These are phyloP conservation scores for Anisognathus igniventris DNA, from an alignment of 2,797 vertebrate species.

Conservation along the genomic window DNA sequence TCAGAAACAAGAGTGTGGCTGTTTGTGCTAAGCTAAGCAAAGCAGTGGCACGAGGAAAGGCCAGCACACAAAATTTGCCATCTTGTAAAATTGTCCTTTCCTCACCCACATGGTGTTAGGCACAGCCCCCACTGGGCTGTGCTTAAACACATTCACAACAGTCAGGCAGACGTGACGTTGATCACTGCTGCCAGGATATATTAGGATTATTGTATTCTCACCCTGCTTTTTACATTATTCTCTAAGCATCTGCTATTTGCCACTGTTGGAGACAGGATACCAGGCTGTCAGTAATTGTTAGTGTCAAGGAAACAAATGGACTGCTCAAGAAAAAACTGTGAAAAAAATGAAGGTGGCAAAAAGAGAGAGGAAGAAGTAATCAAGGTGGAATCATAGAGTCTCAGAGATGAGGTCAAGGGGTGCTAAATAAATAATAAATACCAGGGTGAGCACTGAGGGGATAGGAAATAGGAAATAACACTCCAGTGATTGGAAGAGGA, in stretches of 20 bases:
- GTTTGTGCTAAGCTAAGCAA: background rate
- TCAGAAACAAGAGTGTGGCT: background rate
- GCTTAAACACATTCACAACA: background rate
- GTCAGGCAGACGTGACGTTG: background rate
- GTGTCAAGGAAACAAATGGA: conserved; percentile 48
- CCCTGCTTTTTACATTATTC: conserved; percentile 26
- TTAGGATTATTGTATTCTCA: conserved; percentile 47
- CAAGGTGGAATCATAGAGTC: background rate
- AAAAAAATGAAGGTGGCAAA: background rate
- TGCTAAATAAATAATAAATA: background rate
- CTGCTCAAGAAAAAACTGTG: background rate
- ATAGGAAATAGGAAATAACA: background rate
- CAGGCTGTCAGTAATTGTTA: conserved; percentile 33
- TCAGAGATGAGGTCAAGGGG: background rate
- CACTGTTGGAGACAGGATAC: conserved; percentile 35
- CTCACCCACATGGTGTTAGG: background rate
- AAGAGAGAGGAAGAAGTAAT: background rate
- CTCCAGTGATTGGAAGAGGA: background rate
- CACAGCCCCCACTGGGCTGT: background rate
- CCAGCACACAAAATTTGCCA: background rate
- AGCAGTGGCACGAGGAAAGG: background rate
- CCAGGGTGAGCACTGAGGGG: background rate
- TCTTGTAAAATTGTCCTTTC: background rate
- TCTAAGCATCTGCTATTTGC: conserved; percentile 59
- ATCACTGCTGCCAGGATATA: conserved; percentile 29